Conservation (phyloP, 2,888 invertebrate species). For the Papilio gigon region DNA sequence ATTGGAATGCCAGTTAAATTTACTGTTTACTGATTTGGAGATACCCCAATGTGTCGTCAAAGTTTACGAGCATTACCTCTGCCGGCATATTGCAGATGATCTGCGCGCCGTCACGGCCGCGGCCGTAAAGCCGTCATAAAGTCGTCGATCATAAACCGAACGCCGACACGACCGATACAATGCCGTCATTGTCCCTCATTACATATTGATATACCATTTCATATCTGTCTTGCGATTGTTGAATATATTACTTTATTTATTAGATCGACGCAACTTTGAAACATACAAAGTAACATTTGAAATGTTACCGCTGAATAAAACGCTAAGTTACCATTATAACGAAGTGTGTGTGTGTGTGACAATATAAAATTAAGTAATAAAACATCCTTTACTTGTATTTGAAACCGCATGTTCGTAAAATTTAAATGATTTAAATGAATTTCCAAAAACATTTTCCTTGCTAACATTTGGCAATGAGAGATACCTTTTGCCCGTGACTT, state of each 20-base stretch:
- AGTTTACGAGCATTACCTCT: slow-evolving; percentile 27
- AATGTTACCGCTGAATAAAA: too few species aligned
- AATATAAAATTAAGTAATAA: too few species aligned
- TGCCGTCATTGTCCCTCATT: slow-evolving; percentile 1
- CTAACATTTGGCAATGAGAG: too few species aligned
- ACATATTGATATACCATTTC: slow-evolving; percentile 14
- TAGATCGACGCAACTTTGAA: too few species aligned
- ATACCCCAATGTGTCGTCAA: neutral
- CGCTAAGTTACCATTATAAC: too few species aligned
- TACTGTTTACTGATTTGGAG: neutral
- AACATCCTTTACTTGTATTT: too few species aligned
- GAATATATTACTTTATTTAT: neutral
- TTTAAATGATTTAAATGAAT: too few species aligned
- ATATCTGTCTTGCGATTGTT: neutral
- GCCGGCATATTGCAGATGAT: slow-evolving; percentile 35
- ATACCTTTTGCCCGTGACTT: too few species aligned
- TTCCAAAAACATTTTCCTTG: too few species aligned
- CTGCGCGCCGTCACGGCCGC: neutral
- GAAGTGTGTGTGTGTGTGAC: too few species aligned
- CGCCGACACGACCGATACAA: slow-evolving; percentile 21
- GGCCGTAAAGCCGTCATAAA: slow-evolving; percentile 32
- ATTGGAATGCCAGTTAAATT: neutral
- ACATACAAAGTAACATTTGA: too few species aligned
- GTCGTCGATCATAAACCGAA: slow-evolving; percentile 25
- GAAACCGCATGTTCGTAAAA: too few species aligned